Conservation (phyloP, 2,888 invertebrate species). For the Eristalinus aeneus region DNA sequence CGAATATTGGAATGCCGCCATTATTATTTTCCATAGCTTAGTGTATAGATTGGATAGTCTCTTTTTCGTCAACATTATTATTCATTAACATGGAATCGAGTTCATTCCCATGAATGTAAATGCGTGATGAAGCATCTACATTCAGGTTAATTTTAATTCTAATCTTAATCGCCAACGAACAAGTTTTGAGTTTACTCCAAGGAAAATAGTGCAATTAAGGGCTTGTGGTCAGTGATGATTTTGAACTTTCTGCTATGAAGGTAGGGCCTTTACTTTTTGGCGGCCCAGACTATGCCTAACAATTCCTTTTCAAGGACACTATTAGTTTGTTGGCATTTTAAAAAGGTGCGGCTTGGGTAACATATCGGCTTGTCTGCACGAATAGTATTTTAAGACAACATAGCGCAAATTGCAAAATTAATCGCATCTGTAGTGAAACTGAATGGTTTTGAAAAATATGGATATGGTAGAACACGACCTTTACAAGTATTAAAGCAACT, state of each 20-base stretch:
- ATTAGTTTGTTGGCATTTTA: not conserved
- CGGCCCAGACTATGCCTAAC: slow-evolving; percentile 74
- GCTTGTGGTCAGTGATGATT: slow-evolving; percentile 75
- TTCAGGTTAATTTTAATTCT: slow-evolving; percentile 72
- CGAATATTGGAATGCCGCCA: slow-evolving; percentile 61
- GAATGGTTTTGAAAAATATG: no score
- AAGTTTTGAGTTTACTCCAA: slow-evolving; percentile 72
- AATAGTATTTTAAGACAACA: slow-evolving; percentile 64
- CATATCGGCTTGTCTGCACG: slow-evolving; percentile 61
- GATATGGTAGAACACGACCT: no score
- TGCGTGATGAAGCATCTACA: slow-evolving; percentile 61
- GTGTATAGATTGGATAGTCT: not conserved
- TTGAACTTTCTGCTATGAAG: slow-evolving; percentile 76
- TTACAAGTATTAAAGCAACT: no score
- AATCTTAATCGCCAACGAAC: slow-evolving; percentile 76
- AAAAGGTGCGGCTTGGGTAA: not conserved
- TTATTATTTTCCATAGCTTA: slow-evolving; percentile 54
- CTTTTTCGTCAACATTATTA: not conserved
- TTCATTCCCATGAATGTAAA: slow-evolving; percentile 28
- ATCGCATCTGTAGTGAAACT: slow-evolving; percentile 74
- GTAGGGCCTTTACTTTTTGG: slow-evolving; percentile 76
- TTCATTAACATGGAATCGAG: not conserved
- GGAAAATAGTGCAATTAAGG: slow-evolving; percentile 73
- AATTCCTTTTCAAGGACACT: slow-evolving; percentile 76
- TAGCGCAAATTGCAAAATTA: no score